Base-by-base conservation (phyloP, 2,797 vertebrate species). In the Babyrousa celebensis region DNA sequence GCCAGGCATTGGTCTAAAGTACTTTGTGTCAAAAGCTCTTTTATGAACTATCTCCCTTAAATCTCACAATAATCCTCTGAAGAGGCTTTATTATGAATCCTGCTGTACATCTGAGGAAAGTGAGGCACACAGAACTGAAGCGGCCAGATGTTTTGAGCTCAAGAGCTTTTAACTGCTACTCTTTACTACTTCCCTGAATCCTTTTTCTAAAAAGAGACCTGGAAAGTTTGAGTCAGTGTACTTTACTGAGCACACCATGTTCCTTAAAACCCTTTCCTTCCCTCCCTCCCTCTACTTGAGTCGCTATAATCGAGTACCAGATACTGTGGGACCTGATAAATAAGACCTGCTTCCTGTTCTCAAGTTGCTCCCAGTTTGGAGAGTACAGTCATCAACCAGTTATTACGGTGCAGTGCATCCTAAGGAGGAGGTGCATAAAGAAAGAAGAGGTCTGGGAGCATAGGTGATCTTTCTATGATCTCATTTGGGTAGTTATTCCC, bases 401-500 rank as follows among this genome's bases (percentile, higher is more conserved):
- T 40, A 7, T 12, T 8, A 54, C 4, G 56, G 14, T 32, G 10
- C 12, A 4, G 1, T 29, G 36, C 60, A 6, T 18, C 1, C 0
- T 32, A 52, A 88, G 56, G 72, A 82, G 48, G 36, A 68, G 89
- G 40, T 67, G 20, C 27, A 1, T 12, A 58, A 54, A 25, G 32
- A 71, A 36, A 79, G 68, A 36, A 74, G 60, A 67, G 48, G 60
- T 67, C 36, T 52, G 86, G 56, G 54, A 71, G n/a, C 0, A 0
- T 17, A 21, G 20, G 75, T n/a, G 21, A 8, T 74, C 43, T 52
- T 71, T 77, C 62, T 21, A 6, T 84, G 82, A 67, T 40, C 62
- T 87, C 56, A n/a, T 72, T 78, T 77, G 82, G 71, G 52, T 52
- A 72, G 65, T 80, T 71, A 36, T 87, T 94, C 94, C 78, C 48